These are phyloP conservation scores for Sciurus carolinensis DNA, from an alignment of 2,797 vertebrate species.

Conservation along the genomic window DNA sequence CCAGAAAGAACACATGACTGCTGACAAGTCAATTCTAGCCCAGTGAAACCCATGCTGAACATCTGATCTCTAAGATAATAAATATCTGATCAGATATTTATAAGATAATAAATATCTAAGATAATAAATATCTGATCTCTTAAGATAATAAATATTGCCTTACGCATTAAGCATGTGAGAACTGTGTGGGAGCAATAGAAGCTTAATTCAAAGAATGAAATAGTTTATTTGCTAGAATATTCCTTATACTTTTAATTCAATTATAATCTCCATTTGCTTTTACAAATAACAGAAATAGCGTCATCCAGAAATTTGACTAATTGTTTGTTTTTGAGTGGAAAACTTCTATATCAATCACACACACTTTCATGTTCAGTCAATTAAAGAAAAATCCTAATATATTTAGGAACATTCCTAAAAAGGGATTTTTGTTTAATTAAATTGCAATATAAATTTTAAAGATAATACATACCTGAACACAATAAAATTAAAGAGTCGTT, in stretches of 20 bases:
- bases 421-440: neutral
- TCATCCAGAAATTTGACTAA: slow-evolving; percentile 18
- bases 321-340: neutral
- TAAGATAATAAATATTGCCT: neutral
- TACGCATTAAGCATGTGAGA: neutral
- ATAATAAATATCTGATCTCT: neutral
- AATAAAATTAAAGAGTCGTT: neutral
- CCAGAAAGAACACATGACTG: neutral
- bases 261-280: neutral
- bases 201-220: neutral
- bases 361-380: neutral
- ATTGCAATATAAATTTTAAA: neutral
- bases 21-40: neutral
- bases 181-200: neutral
- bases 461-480: neutral
- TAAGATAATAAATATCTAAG: neutral
- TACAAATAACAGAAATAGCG: neutral
- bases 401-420: neutral
- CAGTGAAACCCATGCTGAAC: neutral
- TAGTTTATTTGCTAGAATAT: neutral
- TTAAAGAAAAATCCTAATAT: neutral
- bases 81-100: neutral
- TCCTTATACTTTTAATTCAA: neutral
- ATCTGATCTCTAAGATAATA: neutral
- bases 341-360: neutral